Evolutionary conservation across 2,888 invertebrate species (phyloP), one percentile per base, ranked within the genome.

Genomic region (Aleiodes alternator): DNA sequence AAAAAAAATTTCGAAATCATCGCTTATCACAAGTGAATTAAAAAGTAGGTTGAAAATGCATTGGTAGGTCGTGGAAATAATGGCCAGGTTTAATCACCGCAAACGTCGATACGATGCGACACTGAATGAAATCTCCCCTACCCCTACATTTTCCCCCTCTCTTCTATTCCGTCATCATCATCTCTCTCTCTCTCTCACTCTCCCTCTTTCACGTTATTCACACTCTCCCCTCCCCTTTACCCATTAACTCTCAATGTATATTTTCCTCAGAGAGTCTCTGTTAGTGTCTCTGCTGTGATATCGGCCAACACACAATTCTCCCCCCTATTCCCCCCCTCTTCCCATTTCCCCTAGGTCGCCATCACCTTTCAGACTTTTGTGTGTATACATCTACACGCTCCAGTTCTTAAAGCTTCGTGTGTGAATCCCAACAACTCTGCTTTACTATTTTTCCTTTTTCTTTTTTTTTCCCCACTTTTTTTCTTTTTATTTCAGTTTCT

Each of bases 81-180:
- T 79, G 73, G 79, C 69, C 66, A 76, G 74, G 74, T 80, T 77
- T 77, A 78, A 80, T 79, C 76, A 80, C 76, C 75, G 73, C 69
- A 59, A 75, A 75, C 69, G 78, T 80, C 78, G 79, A 79, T 78
- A 75, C 61, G 73, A 74, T 70, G 61, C 76, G 69, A 43, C 43
- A 34, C 72, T 72, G 75, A 68, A 75, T 56, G 69, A 56, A 61
- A 51, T 38, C 51, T 50, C 71, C 51, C 57, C 43, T 57, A 23
- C 31, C 48, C 69, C 50, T 53, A 29, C 61, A 23, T 50, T 34
- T 34, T 43, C 64, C 34, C 50, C 14, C 61, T 56, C 43, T 6
- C 34, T 72, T 53, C 2, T 23, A 23, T 23, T 23, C 23, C 66
- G 11, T 56, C 9, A 9, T 16, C 64, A 64, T 64, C 64, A 48